Conservation (phyloP, 92 coral and sea anemone genomes). For the Palythoa grandiflora region DNA sequence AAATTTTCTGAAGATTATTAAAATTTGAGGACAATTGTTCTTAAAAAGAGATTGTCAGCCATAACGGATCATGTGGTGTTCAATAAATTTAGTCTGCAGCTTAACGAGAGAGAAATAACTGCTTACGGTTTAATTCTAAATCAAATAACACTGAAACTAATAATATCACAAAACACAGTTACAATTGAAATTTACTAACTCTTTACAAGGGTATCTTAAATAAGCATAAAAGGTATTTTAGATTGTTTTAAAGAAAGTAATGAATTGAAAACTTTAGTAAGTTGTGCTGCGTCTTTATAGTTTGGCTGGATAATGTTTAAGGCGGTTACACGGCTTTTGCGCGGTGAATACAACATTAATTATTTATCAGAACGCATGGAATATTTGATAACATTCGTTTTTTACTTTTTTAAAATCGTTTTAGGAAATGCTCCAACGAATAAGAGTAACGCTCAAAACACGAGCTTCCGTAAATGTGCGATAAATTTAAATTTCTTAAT, state of each 20-base stretch:
- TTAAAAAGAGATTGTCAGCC: slow-evolving; percentile 3
- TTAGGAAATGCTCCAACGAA: background rate
- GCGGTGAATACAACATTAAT: slow-evolving; percentile 9
- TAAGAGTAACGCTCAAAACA: background rate
- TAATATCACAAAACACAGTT: background rate
- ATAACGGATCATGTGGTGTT: background rate
- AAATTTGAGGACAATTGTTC: background rate
- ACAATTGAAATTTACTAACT: background rate
- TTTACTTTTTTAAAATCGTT: background rate
- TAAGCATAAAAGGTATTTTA: background rate
- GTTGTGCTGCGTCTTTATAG: background rate
- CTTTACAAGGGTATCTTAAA: background rate
- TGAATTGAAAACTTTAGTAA: background rate
- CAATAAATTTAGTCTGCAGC: background rate
- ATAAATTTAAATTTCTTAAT: too few species aligned
- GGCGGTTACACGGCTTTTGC: background rate
- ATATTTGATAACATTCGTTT: slow-evolving; percentile 17
- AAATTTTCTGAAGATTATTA: background rate
- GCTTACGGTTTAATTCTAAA: too few species aligned
- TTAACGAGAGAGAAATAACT: background rate
- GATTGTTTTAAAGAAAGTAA: background rate
- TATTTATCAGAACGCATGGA: slow-evolving; percentile 45
- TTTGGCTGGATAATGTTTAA: background rate
- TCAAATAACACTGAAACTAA: background rate
- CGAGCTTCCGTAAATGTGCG: too few species aligned